phyloP scores from a whole-genome alignment of 2,888 invertebrate genomes.

The Barypeithes pellucidus region DNA sequence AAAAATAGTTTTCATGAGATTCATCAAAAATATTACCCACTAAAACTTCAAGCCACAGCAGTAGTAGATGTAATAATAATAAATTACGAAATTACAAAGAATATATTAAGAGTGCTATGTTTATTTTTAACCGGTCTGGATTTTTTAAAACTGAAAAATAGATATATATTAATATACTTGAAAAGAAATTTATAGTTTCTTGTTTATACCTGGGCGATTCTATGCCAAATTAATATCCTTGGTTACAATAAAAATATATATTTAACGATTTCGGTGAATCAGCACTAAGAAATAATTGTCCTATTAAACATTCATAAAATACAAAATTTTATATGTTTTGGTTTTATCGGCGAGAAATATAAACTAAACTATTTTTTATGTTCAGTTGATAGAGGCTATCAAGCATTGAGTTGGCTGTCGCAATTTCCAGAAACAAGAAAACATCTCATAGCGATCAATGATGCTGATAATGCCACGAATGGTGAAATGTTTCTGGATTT shows the following conservation, averaged over 20 bases:
- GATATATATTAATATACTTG: constrained; percentile 2
- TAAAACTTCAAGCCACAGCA: neutral
- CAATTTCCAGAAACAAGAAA: too few species aligned
- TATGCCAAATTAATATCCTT: neutral
- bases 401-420: too few species aligned
- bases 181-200: constrained; percentile 8
- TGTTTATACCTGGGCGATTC: constrained; percentile 2
- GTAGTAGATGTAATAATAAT: neutral
- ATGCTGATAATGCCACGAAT: too few species aligned
- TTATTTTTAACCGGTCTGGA: constrained; percentile 5
- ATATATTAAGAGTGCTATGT: neutral
- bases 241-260: neutral
- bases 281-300: too few species aligned
- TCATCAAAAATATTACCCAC: neutral
- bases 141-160: constrained; percentile 8
- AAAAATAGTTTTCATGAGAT: neutral
- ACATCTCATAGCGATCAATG: too few species aligned
- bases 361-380: too few species aligned
- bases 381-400: too few species aligned
- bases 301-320: too few species aligned
- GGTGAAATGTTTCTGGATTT: too few species aligned
- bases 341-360: too few species aligned
- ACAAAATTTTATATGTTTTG: too few species aligned
- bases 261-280: neutral
- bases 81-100: constrained; percentile 8